Evolutionary conservation across 2,888 invertebrate genomes (phyloP).

Genomic region (Meta bourneti): DNA sequence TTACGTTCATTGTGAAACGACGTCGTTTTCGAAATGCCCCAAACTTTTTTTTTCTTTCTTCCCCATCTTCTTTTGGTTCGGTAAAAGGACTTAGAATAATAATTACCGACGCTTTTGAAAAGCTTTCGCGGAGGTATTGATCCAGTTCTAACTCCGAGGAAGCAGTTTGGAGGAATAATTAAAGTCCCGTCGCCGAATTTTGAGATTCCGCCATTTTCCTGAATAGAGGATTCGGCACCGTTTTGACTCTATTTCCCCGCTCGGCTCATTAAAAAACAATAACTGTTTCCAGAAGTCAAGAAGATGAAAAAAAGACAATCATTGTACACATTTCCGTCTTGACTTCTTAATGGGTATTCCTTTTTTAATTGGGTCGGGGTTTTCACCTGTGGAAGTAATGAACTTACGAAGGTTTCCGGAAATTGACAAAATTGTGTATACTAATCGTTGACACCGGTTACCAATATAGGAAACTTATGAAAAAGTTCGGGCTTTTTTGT

Average conservation of each 20-base stretch:
- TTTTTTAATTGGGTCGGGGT: too few relatives aligned
- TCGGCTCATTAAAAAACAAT: slow-evolving; percentile 51
- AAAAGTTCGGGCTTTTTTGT: too few relatives aligned
- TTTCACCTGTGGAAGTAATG: too few relatives aligned
- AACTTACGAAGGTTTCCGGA: too few relatives aligned
- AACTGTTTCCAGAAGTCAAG: slow-evolving; percentile 23
- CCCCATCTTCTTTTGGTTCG: slow-evolving; percentile 14
- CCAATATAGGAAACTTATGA: too few relatives aligned
- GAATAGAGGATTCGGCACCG: too few relatives aligned
- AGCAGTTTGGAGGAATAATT: slow-evolving; percentile 51
- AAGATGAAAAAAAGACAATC: neutral
- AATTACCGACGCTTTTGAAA: slow-evolving; percentile 52
- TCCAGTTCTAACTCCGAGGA: slow-evolving; percentile 1
- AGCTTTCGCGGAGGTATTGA: slow-evolving; percentile 29
- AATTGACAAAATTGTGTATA: too few relatives aligned
- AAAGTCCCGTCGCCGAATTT: slow-evolving; percentile 33
- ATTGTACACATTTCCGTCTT: neutral
- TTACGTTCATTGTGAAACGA: slow-evolving; percentile 45
- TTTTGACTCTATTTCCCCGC: too few relatives aligned
- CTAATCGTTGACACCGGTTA: too few relatives aligned
- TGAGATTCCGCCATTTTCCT: neutral
- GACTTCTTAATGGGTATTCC: neutral
- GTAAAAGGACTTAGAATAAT: slow-evolving; percentile 50
- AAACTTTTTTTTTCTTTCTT: neutral
- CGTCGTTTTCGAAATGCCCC: slow-evolving; percentile 33